These are phyloP conservation scores for Lissonota sp. DNA, from an alignment of 2,888 invertebrate species.

Conservation along the genomic window DNA sequence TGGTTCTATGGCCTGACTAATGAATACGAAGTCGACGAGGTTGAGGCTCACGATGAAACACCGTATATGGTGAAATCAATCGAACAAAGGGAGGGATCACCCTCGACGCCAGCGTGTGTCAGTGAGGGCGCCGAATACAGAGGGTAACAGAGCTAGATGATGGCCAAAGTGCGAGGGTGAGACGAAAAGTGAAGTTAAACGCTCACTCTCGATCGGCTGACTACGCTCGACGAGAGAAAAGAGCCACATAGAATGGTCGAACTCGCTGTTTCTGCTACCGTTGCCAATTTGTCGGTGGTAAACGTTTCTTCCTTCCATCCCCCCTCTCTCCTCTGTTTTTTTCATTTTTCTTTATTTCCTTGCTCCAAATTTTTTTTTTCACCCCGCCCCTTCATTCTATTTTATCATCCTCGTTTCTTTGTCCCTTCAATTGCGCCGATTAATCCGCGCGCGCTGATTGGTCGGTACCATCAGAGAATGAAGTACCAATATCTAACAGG, in stretches of 20 bases:
- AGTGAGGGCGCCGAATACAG: slow-evolving; percentile 16
- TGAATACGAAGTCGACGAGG: slow-evolving; percentile 60
- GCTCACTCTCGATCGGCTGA: slow-evolving; percentile 61
- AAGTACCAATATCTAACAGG: slow-evolving; percentile 57
- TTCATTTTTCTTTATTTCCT: slow-evolving; percentile 11
- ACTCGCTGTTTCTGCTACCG: slow-evolving; percentile 29
- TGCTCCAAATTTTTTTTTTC: slow-evolving; percentile 10
- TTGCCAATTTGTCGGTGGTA: slow-evolving; percentile 58
- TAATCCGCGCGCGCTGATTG: slow-evolving; percentile 61
- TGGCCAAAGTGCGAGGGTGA: not conserved
- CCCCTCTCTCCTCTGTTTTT: slow-evolving; percentile 5
- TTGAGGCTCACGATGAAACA: slow-evolving; percentile 48
- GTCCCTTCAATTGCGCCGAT: slow-evolving; percentile 53
- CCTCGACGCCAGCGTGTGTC: slow-evolving; percentile 48
- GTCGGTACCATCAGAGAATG: slow-evolving; percentile 51
- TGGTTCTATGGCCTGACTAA: slow-evolving; percentile 46
- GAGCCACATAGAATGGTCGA: slow-evolving; percentile 26
- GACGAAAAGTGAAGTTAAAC: slow-evolving; percentile 46
- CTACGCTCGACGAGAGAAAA: slow-evolving; percentile 51
- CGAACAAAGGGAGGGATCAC: slow-evolving; percentile 62
- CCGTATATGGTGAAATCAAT: slow-evolving; percentile 62
- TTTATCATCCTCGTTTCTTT: slow-evolving; percentile 21
- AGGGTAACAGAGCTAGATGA: not conserved
- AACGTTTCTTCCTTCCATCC: slow-evolving; percentile 7
- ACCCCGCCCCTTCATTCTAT: slow-evolving; percentile 5